These are phyloP conservation scores for Criorhina ranunculi DNA, from an alignment of 2,888 invertebrate genomes.

Conservation along the genomic window DNA sequence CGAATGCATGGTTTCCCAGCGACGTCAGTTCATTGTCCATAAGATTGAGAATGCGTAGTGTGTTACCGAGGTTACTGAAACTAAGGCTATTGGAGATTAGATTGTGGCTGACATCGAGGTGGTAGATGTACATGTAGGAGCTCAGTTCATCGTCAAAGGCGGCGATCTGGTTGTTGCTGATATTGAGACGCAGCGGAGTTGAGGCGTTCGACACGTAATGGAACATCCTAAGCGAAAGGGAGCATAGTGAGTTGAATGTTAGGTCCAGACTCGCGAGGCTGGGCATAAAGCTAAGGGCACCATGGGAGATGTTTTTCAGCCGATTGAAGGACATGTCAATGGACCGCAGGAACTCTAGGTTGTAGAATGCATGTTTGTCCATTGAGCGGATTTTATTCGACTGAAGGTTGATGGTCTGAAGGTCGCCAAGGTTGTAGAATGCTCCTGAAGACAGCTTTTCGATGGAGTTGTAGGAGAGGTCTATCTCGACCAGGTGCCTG, in stretches of 20 bases:
- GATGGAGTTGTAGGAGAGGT: conserved; percentile 93
- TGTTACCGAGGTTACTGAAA: conserved; percentile 87
- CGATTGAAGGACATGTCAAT: conserved; percentile 93
- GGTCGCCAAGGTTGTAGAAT: conserved; percentile 89
- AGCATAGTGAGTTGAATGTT: conserved; percentile 90
- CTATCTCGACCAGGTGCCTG: conserved; percentile 90
- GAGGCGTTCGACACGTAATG: conserved; percentile 88
- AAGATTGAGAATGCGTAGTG: conserved; percentile 89
- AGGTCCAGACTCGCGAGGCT: conserved; percentile 91
- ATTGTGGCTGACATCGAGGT: conserved; percentile 90
- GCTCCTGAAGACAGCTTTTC: conserved; percentile 88
- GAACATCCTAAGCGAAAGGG: conserved; percentile 89
- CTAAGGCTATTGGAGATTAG: conserved; percentile 88
- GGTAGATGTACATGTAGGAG: conserved; percentile 87
- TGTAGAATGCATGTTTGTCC: conserved; percentile 89
- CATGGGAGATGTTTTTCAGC: conserved; percentile 89
- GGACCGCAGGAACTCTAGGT: conserved; percentile 91
- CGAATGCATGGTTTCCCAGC: conserved; percentile 91
- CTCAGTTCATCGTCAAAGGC: conserved; percentile 83
- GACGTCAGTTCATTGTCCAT: conserved; percentile 90
- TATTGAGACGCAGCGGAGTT: conserved; percentile 89
- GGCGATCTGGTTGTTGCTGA: conserved; percentile 88
- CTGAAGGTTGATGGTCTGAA: conserved; percentile 91
- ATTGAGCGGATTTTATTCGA: conserved; percentile 91
- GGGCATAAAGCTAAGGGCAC: conserved; percentile 91